Conservation (phyloP, 2,888 invertebrate genomes). For the Morpho helenor region DNA sequence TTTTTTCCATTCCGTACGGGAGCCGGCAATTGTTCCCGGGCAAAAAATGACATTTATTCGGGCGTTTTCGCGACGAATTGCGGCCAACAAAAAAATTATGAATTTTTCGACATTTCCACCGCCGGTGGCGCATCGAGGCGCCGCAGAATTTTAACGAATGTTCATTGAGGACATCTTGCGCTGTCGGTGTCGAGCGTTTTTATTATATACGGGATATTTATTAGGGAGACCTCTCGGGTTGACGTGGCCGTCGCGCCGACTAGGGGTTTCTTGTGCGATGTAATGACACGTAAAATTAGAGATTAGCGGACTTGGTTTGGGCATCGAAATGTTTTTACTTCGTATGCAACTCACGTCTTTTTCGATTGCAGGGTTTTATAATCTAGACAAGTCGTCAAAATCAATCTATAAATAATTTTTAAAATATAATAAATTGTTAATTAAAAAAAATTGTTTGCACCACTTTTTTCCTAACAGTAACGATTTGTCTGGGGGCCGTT, state of each 20-base stretch:
- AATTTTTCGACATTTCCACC: conserved; percentile 48
- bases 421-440: too few species aligned
- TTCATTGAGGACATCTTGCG: conserved; percentile 37
- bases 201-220: conserved; percentile 37
- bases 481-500: too few species aligned
- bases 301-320: conserved; percentile 29
- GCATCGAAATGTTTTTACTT: conserved; percentile 24
- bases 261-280: conserved; percentile 25
- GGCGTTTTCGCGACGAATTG: conserved; percentile 46
- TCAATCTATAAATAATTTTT: too few species aligned
- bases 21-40: conserved; percentile 42
- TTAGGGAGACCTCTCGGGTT: conserved; percentile 26
- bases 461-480: too few species aligned
- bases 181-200: conserved; percentile 39
- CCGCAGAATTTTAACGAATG: conserved; percentile 47
- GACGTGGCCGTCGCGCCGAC: conserved; percentile 30
- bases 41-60: conserved; percentile 55
- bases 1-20: conserved; percentile 43
- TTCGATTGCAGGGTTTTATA: conserved; percentile 18
- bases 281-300: conserved; percentile 41
- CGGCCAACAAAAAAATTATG: conserved; percentile 44
- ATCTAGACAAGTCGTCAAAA: too few species aligned
- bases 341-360: conserved; percentile 28
- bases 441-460: too few species aligned
- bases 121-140: conserved; percentile 37